phyloP scores from a whole-genome alignment of 2,113 vertebrate genomes.

The Henicopernis longicauda region DNA sequence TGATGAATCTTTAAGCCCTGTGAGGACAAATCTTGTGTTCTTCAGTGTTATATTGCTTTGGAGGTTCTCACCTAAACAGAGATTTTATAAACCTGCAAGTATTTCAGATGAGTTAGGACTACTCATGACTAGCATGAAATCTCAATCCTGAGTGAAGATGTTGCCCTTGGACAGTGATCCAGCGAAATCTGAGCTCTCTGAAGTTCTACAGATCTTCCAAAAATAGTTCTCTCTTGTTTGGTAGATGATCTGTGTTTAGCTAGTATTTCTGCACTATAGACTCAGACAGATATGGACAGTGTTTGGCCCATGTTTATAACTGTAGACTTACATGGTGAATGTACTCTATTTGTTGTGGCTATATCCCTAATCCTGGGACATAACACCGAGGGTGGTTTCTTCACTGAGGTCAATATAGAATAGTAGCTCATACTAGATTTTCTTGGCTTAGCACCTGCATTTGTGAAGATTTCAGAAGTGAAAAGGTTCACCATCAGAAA shows the following conservation, averaged over 20 bases:
- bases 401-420: not conserved
- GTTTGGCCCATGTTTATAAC: not conserved
- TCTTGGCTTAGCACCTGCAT: not conserved
- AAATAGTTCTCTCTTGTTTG: not conserved
- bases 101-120: not conserved
- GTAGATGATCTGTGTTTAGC: not conserved
- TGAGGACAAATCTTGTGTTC: not conserved
- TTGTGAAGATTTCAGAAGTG: not conserved
- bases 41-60: not conserved
- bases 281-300: not conserved
- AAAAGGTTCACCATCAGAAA: not conserved
- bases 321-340: not conserved
- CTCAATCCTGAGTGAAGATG: not conserved
- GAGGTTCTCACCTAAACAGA: not conserved
- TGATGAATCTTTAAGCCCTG: not conserved
- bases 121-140: not conserved
- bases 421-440: not conserved
- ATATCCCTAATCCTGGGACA: not conserved
- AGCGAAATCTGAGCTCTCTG: not conserved
- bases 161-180: not conserved
- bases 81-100: not conserved
- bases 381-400: fast-evolving
- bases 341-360: not conserved
- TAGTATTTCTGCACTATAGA: not conserved
- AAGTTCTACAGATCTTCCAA: not conserved